Evolutionary conservation across 2,797 vertebrate species (phyloP), one percentile per base, ranked within the genome.

Genomic region (Alosa sapidissima): DNA sequence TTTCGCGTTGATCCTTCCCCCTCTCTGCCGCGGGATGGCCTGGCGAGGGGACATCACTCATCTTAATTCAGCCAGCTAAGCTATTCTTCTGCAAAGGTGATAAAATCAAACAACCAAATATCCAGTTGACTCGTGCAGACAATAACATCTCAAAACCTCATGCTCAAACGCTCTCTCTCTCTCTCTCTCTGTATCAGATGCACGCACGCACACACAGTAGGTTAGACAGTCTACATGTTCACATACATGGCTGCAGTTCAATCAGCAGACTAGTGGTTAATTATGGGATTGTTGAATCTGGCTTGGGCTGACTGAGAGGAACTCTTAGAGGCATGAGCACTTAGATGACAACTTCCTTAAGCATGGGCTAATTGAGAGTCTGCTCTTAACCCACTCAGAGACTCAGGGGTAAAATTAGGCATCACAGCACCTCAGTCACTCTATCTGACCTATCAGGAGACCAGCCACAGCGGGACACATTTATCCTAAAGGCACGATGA

Each of bases 51-150:
- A 90, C 91, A 93, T 94, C 90, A 88, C 89, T 93, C 91, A 94
- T 84, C 88, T 89, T 89, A 86, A 75, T 85, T 85, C 72, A 19
- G 72, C 45, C 54, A 11, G 55, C n/a, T 62, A 33, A 75, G 45
- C 45, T 58, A 55, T 51, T 51, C 60, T 68, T 4, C 48, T 81
- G 33, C 5, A 89, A 83, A 75, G 86, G 83, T 87, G 85, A 94
- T 93, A 89, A 94, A 93, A 93, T 92, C 86, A 84, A 75, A 88
- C 85, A 84, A 85, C 85, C 89, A 89, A 90, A 92, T 91, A 88
- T 87, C 78, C 89, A 83, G 90, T 92, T 93, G 90, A 84, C 89
- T 90, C 89, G 86, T 89, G 89, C 87, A 87, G 28, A 28, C 28
- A 28, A 28, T 91, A 91, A 92, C 90, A 65, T 49, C 86, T 84